Percentiles rank a stretch among this genome's conserved stretches.
These are phyloP conservation scores for Zaprionus kolodkinae DNA, from an alignment of 1,140 invertebrate genomes.

Conservation along the genomic window DNA sequence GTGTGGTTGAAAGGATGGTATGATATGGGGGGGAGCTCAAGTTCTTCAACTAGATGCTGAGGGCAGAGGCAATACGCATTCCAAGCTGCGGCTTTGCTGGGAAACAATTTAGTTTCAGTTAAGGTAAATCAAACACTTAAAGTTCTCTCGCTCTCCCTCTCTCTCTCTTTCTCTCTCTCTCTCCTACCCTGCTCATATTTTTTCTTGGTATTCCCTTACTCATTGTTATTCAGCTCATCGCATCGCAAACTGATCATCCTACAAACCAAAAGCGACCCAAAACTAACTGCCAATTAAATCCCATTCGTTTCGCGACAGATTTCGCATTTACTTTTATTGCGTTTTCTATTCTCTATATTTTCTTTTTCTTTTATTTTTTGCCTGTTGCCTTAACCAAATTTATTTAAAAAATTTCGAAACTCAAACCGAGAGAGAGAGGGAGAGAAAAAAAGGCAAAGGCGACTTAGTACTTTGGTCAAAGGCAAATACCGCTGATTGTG, in stretches of 20 bases:
- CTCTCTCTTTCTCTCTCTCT: too few species aligned
- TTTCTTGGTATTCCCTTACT: neutral
- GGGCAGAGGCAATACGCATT: neutral
- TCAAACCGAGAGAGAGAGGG: slow-evolving; percentile 8
- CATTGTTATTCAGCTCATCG: slow-evolving; percentile 23
- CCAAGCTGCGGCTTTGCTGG: neutral
- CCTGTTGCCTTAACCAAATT: slow-evolving; percentile 64
- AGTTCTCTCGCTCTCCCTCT: neutral
- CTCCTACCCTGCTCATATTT: neutral
- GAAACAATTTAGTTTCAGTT: neutral
- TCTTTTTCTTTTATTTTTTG: neutral
- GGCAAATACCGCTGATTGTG: slow-evolving; percentile 79
- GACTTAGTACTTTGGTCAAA: slow-evolving; percentile 65
- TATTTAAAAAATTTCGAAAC: slow-evolving; percentile 66
- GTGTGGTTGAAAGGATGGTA: neutral
- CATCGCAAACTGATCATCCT: neutral
- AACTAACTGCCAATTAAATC: slow-evolving; percentile 60
- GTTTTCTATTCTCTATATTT: slow-evolving; percentile 8
- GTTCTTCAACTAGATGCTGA: slow-evolving; percentile 32
- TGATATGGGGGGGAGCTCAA: slow-evolving; percentile 20
- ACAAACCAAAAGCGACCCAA: slow-evolving; percentile 8
- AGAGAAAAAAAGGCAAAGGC: slow-evolving; percentile 59
- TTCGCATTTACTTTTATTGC: slow-evolving; percentile 35
- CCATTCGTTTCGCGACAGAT: slow-evolving; percentile 48
- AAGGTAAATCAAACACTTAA: neutral